phyloP scores from a whole-genome alignment of 2,888 invertebrate genomes.

The Trissonchulus sp. region DNA sequence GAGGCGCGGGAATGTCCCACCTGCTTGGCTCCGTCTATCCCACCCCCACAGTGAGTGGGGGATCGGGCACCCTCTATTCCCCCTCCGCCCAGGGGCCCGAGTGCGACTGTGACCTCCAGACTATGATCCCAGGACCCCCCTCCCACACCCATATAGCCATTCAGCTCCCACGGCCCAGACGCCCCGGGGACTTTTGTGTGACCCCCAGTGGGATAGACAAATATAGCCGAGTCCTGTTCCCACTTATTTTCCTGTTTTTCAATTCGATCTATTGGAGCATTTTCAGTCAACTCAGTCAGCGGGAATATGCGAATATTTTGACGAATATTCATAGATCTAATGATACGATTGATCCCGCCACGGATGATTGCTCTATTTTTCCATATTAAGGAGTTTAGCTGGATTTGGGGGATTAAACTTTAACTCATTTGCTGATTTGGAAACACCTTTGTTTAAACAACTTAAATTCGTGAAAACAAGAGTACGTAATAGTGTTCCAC shows the following conservation, averaged over 20 bases:
- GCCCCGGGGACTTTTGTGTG: neutral
- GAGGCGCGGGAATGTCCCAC: no score
- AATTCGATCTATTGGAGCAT: conserved; percentile 60
- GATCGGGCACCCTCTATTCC: no score
- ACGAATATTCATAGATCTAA: neutral
- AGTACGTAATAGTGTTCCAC: no score
- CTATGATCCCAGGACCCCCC: neutral
- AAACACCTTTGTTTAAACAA: no score
- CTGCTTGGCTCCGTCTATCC: no score
- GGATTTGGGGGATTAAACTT: no score
- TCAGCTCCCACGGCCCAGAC: neutral
- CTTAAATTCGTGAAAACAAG: no score
- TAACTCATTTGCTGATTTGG: no score
- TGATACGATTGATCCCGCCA: neutral
- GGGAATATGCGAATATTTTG: neutral
- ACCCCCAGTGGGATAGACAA: conserved; percentile 71
- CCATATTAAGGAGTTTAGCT: no score
- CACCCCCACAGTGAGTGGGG: no score
- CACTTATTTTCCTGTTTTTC: conserved; percentile 95
- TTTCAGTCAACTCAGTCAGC: neutral
- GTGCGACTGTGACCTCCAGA: conserved; percentile 14
- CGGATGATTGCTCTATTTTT: neutral
- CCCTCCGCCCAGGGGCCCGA: no score
- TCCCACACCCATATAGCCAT: neutral
- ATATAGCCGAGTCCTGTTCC: conserved; percentile 95